Evolutionary conservation across 2,113 vertebrate genomes (phyloP).

Genomic region (Xenus cinereus): DNA sequence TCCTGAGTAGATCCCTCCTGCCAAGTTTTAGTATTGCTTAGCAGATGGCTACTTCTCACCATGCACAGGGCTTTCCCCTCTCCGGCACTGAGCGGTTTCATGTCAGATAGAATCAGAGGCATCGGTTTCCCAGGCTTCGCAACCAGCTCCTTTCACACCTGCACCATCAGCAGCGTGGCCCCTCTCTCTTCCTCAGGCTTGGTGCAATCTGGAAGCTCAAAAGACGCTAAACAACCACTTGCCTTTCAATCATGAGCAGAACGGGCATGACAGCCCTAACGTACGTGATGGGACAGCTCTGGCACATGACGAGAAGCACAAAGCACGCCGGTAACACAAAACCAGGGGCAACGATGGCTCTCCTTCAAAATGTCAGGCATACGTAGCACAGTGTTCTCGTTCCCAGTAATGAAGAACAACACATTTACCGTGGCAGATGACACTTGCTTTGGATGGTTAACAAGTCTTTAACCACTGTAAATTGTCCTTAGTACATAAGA

Average conservation of each 20-base stretch:
- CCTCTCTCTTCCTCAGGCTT: neutral
- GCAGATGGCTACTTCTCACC: neutral
- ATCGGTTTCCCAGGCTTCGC: rapidly evolving
- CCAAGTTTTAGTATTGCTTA: neutral
- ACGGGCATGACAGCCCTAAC: rapidly evolving
- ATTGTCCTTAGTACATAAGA: neutral
- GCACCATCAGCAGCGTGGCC: rapidly evolving
- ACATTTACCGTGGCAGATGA: neutral
- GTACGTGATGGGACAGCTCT: rapidly evolving
- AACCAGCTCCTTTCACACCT: neutral
- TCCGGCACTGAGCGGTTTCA: neutral
- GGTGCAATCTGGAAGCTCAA: neutral
- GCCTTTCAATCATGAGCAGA: neutral
- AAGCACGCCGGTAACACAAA: neutral
- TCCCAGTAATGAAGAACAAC: neutral
- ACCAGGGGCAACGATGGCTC: rapidly evolving
- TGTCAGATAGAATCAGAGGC: neutral
- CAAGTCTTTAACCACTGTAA: neutral
- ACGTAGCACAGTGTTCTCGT: rapidly evolving
- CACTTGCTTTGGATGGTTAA: neutral
- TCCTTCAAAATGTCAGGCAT: neutral
- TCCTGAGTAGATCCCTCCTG: neutral
- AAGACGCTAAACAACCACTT: neutral
- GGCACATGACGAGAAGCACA: neutral
- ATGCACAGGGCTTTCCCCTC: neutral